A percentile compares a stretch with the other conserved stretches of the same genome.
These are phyloP conservation scores for Cyprinodon brontotheroides DNA, from an alignment of 2,113 vertebrate genomes.

Conservation along the genomic window DNA sequence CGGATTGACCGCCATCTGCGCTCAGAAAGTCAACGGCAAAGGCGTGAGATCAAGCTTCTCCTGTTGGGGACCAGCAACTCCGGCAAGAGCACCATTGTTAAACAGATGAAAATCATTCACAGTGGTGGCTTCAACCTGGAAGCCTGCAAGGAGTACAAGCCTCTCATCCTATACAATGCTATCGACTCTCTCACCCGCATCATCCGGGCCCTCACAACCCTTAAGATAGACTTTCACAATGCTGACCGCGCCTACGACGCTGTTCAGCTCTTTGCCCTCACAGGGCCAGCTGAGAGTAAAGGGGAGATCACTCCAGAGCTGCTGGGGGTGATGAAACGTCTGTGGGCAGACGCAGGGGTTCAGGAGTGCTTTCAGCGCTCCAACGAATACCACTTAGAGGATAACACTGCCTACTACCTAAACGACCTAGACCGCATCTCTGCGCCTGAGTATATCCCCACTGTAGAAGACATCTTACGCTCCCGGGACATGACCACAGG, in stretches of 20 bases:
- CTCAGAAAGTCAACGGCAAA: slow-evolving; percentile 96
- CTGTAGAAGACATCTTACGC: slow-evolving; percentile 96
- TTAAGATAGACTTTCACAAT: slow-evolving; percentile 98
- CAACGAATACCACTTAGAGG: slow-evolving; percentile 98
- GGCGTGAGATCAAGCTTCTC: slow-evolving; percentile 96
- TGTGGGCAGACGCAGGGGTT: slow-evolving; percentile 94
- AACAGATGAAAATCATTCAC: slow-evolving; percentile 99
- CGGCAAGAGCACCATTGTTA: slow-evolving; percentile 98
- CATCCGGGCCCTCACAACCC: slow-evolving; percentile 92
- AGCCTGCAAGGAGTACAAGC: slow-evolving; percentile 98
- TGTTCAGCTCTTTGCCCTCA: slow-evolving; percentile 96
- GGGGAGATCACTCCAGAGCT: slow-evolving; percentile 96
- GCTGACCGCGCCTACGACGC: slow-evolving; percentile 96
- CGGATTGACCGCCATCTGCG: slow-evolving; percentile 98
- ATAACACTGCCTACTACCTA: slow-evolving; percentile 97
- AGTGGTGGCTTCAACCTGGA: slow-evolving; percentile 98
- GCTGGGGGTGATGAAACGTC: slow-evolving; percentile 94
- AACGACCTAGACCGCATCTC: slow-evolving; percentile 98
- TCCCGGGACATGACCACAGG: slow-evolving; percentile 99
- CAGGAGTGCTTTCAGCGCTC: slow-evolving; percentile 97
- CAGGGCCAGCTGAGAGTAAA: slow-evolving; percentile 95
- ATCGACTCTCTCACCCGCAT: slow-evolving; percentile 99
- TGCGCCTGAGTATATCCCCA: slow-evolving; percentile 92
- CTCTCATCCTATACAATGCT: slow-evolving; percentile 97
- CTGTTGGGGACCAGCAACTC: slow-evolving; percentile 98